Evolutionary conservation across 1,140 invertebrate species (phyloP).

Genomic region (Mylabris phalerata): DNA sequence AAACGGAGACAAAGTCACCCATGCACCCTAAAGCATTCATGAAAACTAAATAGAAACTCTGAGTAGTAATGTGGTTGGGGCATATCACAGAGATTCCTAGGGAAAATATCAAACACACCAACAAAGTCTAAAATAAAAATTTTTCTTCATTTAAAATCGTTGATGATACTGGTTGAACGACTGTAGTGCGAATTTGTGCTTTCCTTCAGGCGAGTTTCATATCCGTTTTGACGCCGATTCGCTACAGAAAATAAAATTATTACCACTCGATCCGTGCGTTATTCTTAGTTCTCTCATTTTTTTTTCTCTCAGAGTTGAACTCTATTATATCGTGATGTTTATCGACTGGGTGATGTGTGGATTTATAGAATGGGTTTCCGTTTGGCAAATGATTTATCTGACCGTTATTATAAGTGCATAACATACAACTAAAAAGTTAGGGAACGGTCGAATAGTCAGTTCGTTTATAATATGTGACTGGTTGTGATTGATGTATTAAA

Average conservation of each 20-base stretch:
- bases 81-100: conserved; percentile 11
- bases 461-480: conserved; percentile 13
- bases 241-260: conserved; percentile 18
- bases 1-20: conserved; percentile 30
- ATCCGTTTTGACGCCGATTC: conserved; percentile 16
- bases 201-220: conserved; percentile 15
- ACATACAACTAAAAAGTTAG: conserved; percentile 14
- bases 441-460: conserved; percentile 10
- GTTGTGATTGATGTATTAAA: conserved; percentile 16
- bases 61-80: conserved; percentile 11
- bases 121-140: too few species aligned
- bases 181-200: background rate
- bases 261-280: conserved; percentile 15
- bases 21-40: conserved; percentile 26
- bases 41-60: conserved; percentile 25
- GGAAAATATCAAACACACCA: conserved; percentile 3
- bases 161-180: too few species aligned
- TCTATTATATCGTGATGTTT: conserved; percentile 17
- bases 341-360: conserved; percentile 14
- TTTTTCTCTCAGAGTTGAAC: conserved; percentile 5
- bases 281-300: conserved; percentile 11
- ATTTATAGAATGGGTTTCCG: conserved; percentile 15
- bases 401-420: conserved; percentile 14
- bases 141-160: too few species aligned
- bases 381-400: conserved; percentile 17